Conservation (phyloP, 2,113 vertebrate genomes). For the Melanocharis versteri region DNA sequence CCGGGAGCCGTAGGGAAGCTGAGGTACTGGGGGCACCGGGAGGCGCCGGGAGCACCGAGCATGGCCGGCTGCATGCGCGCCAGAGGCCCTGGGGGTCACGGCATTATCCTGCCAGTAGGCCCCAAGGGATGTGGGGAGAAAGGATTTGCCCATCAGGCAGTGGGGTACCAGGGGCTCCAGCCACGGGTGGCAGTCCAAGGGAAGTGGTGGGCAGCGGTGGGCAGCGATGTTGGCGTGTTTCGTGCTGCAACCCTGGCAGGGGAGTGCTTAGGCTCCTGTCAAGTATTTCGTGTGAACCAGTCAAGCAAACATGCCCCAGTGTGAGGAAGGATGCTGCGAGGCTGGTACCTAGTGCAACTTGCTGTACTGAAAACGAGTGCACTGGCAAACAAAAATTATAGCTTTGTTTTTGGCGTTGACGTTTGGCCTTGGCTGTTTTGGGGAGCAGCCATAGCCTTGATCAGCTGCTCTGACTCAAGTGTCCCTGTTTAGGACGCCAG, state of each 20-base stretch:
- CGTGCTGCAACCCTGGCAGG: background rate
- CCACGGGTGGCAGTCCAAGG: background rate
- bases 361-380: background rate
- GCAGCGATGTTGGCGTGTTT: background rate
- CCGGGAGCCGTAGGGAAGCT: background rate
- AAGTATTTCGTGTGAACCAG: background rate
- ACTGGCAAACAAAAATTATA: background rate
- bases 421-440: background rate
- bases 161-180: background rate
- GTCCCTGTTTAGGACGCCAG: background rate
- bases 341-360: background rate
- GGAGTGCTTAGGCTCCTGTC: background rate
- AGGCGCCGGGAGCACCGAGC: background rate
- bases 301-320: background rate
- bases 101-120: background rate
- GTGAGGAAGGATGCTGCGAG: background rate
- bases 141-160: background rate
- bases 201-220: background rate
- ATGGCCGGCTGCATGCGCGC: background rate
- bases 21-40: conserved; percentile 18
- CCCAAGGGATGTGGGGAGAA: background rate
- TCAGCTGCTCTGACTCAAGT: background rate
- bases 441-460: background rate
- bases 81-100: background rate
- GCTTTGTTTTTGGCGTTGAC: background rate